Conservation (phyloP, 1,140 invertebrate genomes). For the Ips typographus region DNA sequence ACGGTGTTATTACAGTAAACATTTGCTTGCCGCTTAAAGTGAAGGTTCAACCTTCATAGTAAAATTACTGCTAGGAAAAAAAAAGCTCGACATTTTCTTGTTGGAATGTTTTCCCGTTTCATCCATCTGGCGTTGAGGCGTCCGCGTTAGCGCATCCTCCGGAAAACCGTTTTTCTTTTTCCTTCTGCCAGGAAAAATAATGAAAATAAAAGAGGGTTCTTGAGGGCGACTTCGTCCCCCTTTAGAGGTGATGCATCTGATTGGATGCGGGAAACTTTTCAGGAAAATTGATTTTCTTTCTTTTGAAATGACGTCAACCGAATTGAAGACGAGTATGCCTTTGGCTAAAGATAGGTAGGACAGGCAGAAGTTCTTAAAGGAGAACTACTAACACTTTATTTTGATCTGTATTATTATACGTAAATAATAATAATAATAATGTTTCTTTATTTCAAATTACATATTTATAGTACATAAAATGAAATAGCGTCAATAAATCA, state of each 20-base stretch:
- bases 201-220: conserved; percentile 37
- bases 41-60: too few relatives aligned
- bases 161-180: conserved; percentile 21
- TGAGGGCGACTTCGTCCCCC: conserved; percentile 32
- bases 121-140: conserved; percentile 22
- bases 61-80: too few relatives aligned
- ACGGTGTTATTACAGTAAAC: too few relatives aligned
- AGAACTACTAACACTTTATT: too few relatives aligned
- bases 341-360: too few relatives aligned
- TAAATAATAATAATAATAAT: too few relatives aligned
- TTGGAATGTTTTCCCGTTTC: conserved; percentile 11
- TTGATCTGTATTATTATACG: too few relatives aligned
- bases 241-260: conserved; percentile 31
- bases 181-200: conserved; percentile 28
- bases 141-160: conserved; percentile 19
- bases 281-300: conserved; percentile 42
- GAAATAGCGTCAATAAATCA: too few relatives aligned
- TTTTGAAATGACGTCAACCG: conserved; percentile 21
- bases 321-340: background rate
- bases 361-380: too few relatives aligned
- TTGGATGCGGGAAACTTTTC: conserved; percentile 38
- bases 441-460: too few relatives aligned
- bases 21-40: too few relatives aligned
- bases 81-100: conserved; percentile 13
- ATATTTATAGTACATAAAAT: too few relatives aligned